Percentiles rank a stretch among this genome's conserved stretches.
phyloP scores from a whole-genome alignment of 2,797 vertebrate genomes.

The Phylloscopus collybita region DNA sequence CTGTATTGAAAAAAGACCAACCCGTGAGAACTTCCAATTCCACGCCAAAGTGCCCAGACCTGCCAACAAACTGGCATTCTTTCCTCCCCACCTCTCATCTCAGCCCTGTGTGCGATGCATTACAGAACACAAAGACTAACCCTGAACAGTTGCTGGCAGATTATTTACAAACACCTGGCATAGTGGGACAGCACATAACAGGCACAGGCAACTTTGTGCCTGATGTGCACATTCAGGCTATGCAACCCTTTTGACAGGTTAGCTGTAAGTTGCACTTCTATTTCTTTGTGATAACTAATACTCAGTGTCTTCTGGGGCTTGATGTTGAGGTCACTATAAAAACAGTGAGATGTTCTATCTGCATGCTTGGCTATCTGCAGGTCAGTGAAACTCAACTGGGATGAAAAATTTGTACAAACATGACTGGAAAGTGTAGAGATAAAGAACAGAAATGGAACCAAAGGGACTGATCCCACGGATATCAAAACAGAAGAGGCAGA shows the following conservation, averaged over 20 bases:
- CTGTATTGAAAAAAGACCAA: conserved; percentile 71
- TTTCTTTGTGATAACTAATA: neutral
- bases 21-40: neutral
- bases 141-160: neutral
- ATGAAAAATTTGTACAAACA: neutral
- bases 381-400: neutral
- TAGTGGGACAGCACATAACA: neutral
- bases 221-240: neutral
- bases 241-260: neutral
- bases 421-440: neutral
- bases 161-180: neutral
- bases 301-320: neutral
- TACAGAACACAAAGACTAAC: neutral
- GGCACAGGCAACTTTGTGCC: neutral
- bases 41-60: neutral
- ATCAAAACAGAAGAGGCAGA: neutral
- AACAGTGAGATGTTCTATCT: neutral
- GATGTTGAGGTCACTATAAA: neutral
- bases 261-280: neutral
- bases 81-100: neutral
- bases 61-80: neutral
- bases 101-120: neutral
- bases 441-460: neutral
- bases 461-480: neutral
- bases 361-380: neutral